phyloP scores from a whole-genome alignment of 2,113 vertebrate genomes.

The Zapus hudsonius region DNA sequence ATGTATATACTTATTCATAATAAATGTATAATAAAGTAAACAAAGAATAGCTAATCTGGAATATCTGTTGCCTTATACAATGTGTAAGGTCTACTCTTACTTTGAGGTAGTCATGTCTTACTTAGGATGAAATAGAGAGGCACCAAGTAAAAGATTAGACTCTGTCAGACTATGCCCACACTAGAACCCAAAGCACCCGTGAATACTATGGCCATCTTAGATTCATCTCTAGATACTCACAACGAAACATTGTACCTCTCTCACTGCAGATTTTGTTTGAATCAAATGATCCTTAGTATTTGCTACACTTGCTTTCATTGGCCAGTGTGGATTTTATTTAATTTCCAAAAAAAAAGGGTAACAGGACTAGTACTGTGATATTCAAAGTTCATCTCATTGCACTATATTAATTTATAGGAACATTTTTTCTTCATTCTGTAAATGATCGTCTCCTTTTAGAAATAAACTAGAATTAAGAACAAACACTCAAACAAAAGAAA shows the following conservation, averaged over 20 bases:
- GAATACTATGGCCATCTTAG: not conserved
- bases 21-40: no score
- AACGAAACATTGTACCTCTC: not conserved
- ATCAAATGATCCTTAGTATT: slow-evolving; percentile 37
- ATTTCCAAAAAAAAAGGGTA: not conserved
- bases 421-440: not conserved
- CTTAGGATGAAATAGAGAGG: not conserved
- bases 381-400: not conserved
- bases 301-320: not conserved
- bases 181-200: not conserved
- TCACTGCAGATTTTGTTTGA: not conserved
- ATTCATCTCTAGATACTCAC: not conserved
- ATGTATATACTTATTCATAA: no score
- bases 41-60: not conserved
- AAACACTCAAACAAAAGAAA: not conserved
- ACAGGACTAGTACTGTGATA: not conserved
- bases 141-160: not conserved
- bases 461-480: not conserved
- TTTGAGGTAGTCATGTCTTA: not conserved
- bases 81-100: not conserved
- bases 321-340: not conserved
- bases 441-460: not conserved
- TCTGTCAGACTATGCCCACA: not conserved
- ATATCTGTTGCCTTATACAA: not conserved
- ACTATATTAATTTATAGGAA: not conserved